Percentiles rank a stretch among this genome's conserved stretches.
These are phyloP conservation scores for Gobiocypris rarus DNA, from an alignment of 2,113 vertebrate species.

Conservation along the genomic window DNA sequence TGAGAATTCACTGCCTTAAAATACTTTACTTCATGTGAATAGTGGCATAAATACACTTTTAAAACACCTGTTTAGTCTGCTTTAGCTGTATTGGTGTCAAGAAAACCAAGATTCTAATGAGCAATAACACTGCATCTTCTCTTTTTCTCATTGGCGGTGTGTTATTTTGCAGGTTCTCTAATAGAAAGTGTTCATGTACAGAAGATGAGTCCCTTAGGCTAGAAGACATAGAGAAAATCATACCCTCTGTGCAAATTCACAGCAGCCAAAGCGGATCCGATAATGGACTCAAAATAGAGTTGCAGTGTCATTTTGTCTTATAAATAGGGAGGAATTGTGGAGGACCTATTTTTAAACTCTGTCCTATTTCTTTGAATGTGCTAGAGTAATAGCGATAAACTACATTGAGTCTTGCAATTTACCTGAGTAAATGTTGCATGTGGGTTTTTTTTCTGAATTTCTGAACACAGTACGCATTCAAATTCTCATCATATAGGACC, in stretches of 20 bases:
- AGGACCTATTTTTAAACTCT: conserved; percentile 62
- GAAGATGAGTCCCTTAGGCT: conserved; percentile 8
- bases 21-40: no score
- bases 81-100: not conserved
- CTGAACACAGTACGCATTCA: not conserved
- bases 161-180: not conserved
- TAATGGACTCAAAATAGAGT: conserved; percentile 56
- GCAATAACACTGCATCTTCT: not conserved
- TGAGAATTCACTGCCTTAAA: not conserved
- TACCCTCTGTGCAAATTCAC: not conserved
- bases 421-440: not conserved
- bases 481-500: not conserved
- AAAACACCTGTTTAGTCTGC: not conserved
- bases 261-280: conserved; percentile 21
- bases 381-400: conserved; percentile 44
- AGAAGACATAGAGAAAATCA: not conserved
- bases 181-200: conserved; percentile 1
- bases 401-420: conserved; percentile 48
- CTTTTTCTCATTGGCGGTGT: not conserved
- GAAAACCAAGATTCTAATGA: not conserved
- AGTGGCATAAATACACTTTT: not conserved
- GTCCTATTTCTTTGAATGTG: conserved; percentile 61
- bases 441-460: not conserved
- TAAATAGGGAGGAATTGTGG: conserved; percentile 51
- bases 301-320: conserved; percentile 47